phyloP scores from a whole-genome alignment of 2,113 vertebrate species.

The Rallus limicola region DNA sequence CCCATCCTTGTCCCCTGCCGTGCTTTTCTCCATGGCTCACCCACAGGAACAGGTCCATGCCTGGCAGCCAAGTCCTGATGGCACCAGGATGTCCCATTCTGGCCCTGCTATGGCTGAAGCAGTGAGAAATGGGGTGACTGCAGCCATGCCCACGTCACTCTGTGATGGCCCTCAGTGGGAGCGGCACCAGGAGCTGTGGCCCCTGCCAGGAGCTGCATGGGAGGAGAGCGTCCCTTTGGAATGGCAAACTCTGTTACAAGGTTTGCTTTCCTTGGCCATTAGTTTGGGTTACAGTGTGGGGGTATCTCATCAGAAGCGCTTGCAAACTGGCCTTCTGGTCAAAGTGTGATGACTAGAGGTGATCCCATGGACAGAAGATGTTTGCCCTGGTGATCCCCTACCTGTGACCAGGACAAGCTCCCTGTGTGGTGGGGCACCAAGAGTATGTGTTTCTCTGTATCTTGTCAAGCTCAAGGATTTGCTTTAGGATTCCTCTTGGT shows the following conservation, averaged over 20 bases:
- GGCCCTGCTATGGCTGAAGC: background rate
- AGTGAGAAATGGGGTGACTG: rapidly evolving
- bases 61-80: rapidly evolving
- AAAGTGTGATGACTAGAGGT: background rate
- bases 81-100: background rate
- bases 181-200: background rate
- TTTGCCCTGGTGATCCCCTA: background rate
- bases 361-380: background rate
- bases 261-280: background rate
- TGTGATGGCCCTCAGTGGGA: background rate
- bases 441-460: rapidly evolving
- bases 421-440: rapidly evolving
- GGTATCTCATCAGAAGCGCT: background rate
- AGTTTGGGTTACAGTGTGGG: background rate
- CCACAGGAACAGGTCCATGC: background rate
- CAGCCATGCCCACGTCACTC: background rate
- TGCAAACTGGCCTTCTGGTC: background rate
- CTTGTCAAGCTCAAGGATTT: background rate
- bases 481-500: background rate
- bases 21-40: background rate
- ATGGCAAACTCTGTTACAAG: background rate
- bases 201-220: background rate
- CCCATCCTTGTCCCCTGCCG: background rate
- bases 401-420: rapidly evolving
- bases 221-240: background rate